A percentile compares a stretch with the other conserved stretches of the same genome.
Conservation (phyloP, 2,797 vertebrate species). For the Mus caroli region DNA sequence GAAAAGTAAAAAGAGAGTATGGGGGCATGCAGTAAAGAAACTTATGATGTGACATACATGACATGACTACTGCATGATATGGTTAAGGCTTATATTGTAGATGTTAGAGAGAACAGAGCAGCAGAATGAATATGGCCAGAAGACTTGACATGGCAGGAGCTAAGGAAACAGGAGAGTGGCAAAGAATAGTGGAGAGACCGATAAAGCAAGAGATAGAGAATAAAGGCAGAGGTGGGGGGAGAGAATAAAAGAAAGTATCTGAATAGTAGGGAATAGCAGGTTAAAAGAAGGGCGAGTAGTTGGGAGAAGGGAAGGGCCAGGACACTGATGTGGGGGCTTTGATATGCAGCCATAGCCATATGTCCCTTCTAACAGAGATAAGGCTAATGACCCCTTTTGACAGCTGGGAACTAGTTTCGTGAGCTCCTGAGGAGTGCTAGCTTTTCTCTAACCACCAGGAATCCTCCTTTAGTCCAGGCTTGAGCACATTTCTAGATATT, state of each 20-base stretch:
- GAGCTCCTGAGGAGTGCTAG: not conserved
- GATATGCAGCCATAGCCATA: not conserved
- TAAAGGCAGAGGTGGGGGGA: too few relatives aligned
- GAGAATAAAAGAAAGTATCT: fast-evolving
- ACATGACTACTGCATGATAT: not conserved
- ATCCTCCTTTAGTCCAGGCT: not conserved
- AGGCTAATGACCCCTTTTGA: not conserved
- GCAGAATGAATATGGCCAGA: not conserved
- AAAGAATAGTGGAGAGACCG: not conserved
- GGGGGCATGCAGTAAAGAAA: not conserved
- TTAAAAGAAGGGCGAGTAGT: not conserved
- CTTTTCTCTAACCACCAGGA: not conserved
- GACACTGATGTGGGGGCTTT: not conserved
- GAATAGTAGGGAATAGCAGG: not conserved
- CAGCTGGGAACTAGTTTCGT: not conserved
- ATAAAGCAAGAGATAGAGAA: not conserved
- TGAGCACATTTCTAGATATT: not conserved
- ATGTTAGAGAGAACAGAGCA: not conserved
- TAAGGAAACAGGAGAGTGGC: not conserved
- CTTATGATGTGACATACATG: not conserved
- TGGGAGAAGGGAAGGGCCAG: not conserved
- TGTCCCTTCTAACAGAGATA: not conserved
- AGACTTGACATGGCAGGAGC: too few relatives aligned
- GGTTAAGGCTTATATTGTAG: not conserved
- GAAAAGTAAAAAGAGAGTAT: not conserved